Percentiles rank a stretch among this genome's conserved stretches.
phyloP scores from a whole-genome alignment of 1,140 invertebrate species.

The Hycleus phaleratus region DNA sequence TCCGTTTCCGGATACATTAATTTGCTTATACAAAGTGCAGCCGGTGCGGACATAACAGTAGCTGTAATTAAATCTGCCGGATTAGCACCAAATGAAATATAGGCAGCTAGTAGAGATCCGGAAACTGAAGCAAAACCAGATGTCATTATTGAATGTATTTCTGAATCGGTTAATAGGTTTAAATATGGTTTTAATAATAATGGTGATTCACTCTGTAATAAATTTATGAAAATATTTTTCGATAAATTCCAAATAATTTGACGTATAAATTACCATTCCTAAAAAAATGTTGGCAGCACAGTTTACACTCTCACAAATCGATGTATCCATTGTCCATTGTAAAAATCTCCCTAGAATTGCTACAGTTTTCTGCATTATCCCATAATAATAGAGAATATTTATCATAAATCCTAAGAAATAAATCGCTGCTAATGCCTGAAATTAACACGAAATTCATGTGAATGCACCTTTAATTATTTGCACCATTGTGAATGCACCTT shows the following conservation, averaged over 20 bases:
- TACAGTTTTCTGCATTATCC: conserved; percentile 80
- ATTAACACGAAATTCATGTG: conserved; percentile 11
- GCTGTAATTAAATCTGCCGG: conserved; percentile 78
- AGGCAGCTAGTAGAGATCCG: conserved; percentile 84
- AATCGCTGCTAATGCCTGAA: conserved; percentile 73
- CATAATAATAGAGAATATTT: conserved; percentile 80
- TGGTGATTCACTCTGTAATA: conserved; percentile 75
- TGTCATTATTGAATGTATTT: conserved; percentile 88
- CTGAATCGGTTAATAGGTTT: conserved; percentile 73
- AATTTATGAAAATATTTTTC: conserved; percentile 1
- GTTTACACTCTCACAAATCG: conserved; percentile 85
- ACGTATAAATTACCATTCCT: conserved; percentile 61
- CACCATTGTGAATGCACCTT: background rate
- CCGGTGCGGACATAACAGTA: conserved; percentile 91
- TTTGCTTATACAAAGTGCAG: conserved; percentile 82
- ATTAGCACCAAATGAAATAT: conserved; percentile 83
- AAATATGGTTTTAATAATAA: conserved; percentile 84
- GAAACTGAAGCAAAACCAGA: conserved; percentile 93
- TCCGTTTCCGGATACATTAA: conserved; percentile 86
- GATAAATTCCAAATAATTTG: conserved; percentile 7
- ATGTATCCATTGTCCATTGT: conserved; percentile 69
- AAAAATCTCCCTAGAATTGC: conserved; percentile 72
- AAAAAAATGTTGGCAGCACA: conserved; percentile 87
- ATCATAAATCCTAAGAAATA: conserved; percentile 88
- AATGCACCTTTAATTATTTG: background rate